Conservation (phyloP, 1,140 invertebrate genomes). For the Zaprionus ghesquierei region DNA sequence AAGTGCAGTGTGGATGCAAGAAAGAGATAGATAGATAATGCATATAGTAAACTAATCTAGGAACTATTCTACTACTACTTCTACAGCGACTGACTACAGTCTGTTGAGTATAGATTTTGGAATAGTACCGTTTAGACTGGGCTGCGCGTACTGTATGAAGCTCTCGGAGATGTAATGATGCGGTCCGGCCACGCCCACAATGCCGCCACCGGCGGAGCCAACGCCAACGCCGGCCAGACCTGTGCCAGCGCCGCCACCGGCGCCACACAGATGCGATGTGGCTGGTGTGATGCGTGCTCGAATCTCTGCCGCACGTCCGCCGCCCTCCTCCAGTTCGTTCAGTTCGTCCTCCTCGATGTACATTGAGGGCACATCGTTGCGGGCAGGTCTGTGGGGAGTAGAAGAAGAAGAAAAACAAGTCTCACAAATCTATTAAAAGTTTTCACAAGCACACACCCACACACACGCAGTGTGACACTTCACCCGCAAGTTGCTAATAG, state of each 20-base stretch:
- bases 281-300: slow-evolving; percentile 64
- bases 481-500: slow-evolving; percentile 59
- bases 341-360: slow-evolving; percentile 82
- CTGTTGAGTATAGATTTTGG: slow-evolving; percentile 82
- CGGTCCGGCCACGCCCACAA: slow-evolving; percentile 67
- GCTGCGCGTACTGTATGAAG: slow-evolving; percentile 82
- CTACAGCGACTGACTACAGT: slow-evolving; percentile 47
- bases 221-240: slow-evolving; percentile 7
- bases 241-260: neutral
- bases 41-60: slow-evolving; percentile 32
- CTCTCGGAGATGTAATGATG: slow-evolving; percentile 82
- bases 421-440: slow-evolving; percentile 64
- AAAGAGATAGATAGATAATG: slow-evolving; percentile 5
- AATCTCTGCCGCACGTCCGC: slow-evolving; percentile 66
- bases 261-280: slow-evolving; percentile 59
- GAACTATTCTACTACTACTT: slow-evolving; percentile 21
- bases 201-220: slow-evolving; percentile 40
- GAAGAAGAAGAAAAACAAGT: slow-evolving; percentile 37
- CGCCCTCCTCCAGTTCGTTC: slow-evolving; percentile 75
- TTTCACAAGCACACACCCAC: slow-evolving; percentile 19
- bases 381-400: slow-evolving; percentile 63
- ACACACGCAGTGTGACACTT: neutral
- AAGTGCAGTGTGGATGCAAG: slow-evolving; percentile 41
- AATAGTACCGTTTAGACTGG: slow-evolving; percentile 83
- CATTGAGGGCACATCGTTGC: slow-evolving; percentile 82